Evolutionary conservation across 2,113 vertebrate species (phyloP), one percentile per base, ranked within the genome.

Genomic region (Pseudopodoces humilis): DNA sequence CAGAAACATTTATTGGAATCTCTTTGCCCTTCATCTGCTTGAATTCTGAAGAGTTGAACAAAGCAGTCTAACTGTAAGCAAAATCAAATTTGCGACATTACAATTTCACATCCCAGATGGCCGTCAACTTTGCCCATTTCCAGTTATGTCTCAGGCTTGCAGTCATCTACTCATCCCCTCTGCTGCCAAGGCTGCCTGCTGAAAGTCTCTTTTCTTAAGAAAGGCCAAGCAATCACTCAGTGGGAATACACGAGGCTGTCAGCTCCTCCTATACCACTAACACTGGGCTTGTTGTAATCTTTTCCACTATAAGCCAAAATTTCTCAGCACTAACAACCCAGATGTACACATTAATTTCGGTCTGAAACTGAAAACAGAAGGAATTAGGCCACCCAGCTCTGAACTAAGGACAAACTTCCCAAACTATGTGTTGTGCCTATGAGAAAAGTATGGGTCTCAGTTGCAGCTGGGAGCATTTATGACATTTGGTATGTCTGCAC

Each of bases 391-490:
- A 93, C 92, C 95, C 94, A 95, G 94, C 75, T 95, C 86, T 89
- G 75, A 91, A 86, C 65, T 92, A 80, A 95, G 91, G 93, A 96
- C 96, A 93, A 84, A 94, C 83, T 96, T 96, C 95, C 68, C 88
- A 74, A 92, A 91, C 44, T 92, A 50, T 94, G 55, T 72, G 86
- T 44, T 95, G 94, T 86, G 80, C 81, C 88, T 94, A 18, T 91
- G 88, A 92, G 93, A 88, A 96, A 96, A 94, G 18, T 77, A 92
- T 71, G 89, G 69, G 75, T 92, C 88, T 96, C 58, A 37, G 49
- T 95, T 96, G 78, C 96, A 97, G 90, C 95, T 97, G 96, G 93
- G 96, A 97, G 68, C 93, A 95, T 96, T 96, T 96, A 96, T 94
- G 94, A 93, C 76, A 94, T 94, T 96, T 95, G 71, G 94, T 97